These are phyloP conservation scores for Alauda arvensis DNA, from an alignment of 2,797 vertebrate species.

Conservation along the genomic window DNA sequence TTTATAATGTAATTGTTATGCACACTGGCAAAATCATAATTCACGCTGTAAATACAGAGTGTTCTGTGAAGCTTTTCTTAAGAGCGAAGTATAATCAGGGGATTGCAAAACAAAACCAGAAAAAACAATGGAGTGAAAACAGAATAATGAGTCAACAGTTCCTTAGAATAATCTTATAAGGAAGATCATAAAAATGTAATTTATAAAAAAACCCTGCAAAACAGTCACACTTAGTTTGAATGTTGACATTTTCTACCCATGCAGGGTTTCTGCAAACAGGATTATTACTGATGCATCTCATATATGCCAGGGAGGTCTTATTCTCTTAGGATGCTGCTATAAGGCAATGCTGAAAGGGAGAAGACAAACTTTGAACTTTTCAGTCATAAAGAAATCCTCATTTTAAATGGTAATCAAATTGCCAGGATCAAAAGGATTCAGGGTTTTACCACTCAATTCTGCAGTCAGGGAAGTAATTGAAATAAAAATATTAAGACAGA, in stretches of 20 bases:
- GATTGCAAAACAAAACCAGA: constrained; percentile 38
- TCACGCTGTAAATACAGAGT: constrained; percentile 42
- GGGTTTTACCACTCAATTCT: background rate
- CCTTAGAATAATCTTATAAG: constrained; percentile 23
- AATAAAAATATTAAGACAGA: constrained; percentile 3
- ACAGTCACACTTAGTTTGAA: background rate
- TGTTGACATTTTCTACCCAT: constrained; percentile 4
- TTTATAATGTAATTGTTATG: constrained; percentile 54
- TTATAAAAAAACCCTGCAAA: background rate
- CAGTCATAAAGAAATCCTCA: constrained; percentile 24
- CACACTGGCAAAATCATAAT: constrained; percentile 28
- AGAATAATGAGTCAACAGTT: constrained; percentile 35
- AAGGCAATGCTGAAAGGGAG: constrained; percentile 23
- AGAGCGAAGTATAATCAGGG: constrained; percentile 43
- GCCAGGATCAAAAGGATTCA: constrained; percentile 29
- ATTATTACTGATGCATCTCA: constrained; percentile 43
- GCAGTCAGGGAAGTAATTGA: background rate
- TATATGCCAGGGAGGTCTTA: background rate
- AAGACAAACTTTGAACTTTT: constrained; percentile 48
- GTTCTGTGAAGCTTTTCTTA: constrained; percentile 39
- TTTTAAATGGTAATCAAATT: constrained; percentile 53
- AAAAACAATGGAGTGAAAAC: constrained; percentile 31
- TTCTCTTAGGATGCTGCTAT: constrained; percentile 11
- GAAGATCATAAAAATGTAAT: constrained; percentile 33
- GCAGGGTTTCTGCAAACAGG: constrained; percentile 30